Base-by-base conservation (phyloP, 2,113 vertebrate genomes). In the Ctenodactylus gundi region DNA sequence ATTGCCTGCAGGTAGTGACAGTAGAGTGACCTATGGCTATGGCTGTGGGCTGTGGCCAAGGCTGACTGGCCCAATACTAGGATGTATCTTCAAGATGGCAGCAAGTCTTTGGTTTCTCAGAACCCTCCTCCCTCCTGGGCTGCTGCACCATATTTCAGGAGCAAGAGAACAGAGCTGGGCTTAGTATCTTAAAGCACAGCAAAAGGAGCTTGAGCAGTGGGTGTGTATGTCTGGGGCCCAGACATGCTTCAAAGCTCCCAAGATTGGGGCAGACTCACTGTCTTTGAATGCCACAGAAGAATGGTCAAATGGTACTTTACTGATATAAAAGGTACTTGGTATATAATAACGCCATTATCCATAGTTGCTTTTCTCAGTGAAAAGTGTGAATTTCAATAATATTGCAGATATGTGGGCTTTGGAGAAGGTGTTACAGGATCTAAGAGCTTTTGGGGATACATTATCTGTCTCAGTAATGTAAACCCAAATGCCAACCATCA, bases 11-110 rank as follows among this genome's bases (percentile, higher is more conserved):
- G 18, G 13, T 13, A 27, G 85, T 17, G 0, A 29, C 75, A 23
- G 34, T 2, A 11, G 4, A 14, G 1, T 8, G 29, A 4, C 1
- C 10, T 2, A 0, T 9, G 8, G 57, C 87, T 29, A 6, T 0
- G 53, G 7, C 31, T 3, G 58, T 31, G 0, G 39, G 13, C 15
- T 14, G 34, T 46, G 14, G 7, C 51, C n/a, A 51, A 75, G 41
- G 34, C 7, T 41, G 7, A 9, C 7, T 3, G 4, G 23, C 41
- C 58, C 36, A 73, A 2, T 4, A 0, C 27, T 6, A 1, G 27
- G 60, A 9, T 21, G 17, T 49, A 11, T 46, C 41, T 41, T 84
- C 39, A 55, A 81, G 81, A 20, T 8, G 0, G 2, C 34, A 31
- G 4, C 15, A 21, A 25, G 23, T 9, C 2, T 77, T 55, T 21